Evolutionary conservation across 2,797 vertebrate genomes (phyloP), one percentile per base, ranked within the genome.

Genomic region (Crax fasciolata): DNA sequence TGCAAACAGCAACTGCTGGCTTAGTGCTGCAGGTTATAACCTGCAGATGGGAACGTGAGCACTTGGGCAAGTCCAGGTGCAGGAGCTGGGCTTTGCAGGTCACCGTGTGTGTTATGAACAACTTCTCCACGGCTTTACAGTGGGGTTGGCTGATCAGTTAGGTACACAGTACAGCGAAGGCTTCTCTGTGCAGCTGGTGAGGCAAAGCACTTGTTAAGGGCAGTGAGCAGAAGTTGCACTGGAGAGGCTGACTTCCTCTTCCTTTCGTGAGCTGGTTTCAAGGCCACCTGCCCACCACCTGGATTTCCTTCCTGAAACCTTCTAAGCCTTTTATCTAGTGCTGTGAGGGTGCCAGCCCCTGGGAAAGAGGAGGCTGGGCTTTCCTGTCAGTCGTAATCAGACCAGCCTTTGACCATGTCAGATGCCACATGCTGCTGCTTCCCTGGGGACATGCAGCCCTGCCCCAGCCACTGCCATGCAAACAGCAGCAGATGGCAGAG

Each of bases 301-400:
- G 72, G 43, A 80, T 89, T 92, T 94, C 38, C 35, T 80, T 70
- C 77, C 59, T 92, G 48, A 93, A 89, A 70, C 48, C 84, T 86
- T 32, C 11, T 84, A 79, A 77, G 70, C n/a, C 38, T 88, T 62
- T 93, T 92, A 88, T 13, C 46, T 39, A 38, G 65, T 44, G 84
- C 74, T 51, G 1, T 12, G 46, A 89, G 73, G 30, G 65, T 84
- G 38, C 88, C 73, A 68, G 0, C 89, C 65, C 73, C 52, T n/a
- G 70, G 46, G 73, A 74, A 70, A 88, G 73, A 86, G 80, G 72
- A 78, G 51, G 52, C 57, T 70, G 61, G 61, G 76, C 52, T 88
- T 86, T 81, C 38, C 73, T 90, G 41, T 81, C 70, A 21, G 3
- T 35, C 52, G 59, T 18, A 8, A 27, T 75, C 74, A 49, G 35